phyloP scores from a whole-genome alignment of 2,113 vertebrate species.

The Naja naja region DNA sequence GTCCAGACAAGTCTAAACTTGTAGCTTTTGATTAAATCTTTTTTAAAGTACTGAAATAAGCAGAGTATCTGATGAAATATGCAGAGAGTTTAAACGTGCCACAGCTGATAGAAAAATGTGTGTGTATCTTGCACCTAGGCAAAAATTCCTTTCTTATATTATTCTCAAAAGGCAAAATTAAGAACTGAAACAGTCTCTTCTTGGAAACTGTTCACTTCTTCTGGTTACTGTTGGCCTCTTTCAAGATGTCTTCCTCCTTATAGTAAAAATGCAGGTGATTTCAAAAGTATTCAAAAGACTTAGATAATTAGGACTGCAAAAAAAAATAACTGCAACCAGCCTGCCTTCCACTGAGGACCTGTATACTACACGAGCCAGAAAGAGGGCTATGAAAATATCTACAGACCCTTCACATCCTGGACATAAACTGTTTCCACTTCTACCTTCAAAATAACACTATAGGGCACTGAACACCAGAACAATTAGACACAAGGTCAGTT shows the following conservation, averaged over 20 bases:
- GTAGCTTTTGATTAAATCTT: conserved; percentile 87
- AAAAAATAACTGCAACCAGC: not conserved
- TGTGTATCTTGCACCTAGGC: not conserved
- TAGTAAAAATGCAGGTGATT: not conserved
- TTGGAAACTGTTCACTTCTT: not conserved
- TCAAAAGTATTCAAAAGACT: not conserved
- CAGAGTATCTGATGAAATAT: conserved; percentile 86
- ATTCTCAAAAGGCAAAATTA: conserved; percentile 2
- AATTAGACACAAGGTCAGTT: not conserved
- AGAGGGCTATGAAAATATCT: not conserved
- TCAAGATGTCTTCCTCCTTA: not conserved
- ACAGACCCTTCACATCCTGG: not conserved
- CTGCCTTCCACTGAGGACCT: not conserved
- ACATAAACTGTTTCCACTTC: not conserved
- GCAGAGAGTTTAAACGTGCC: conserved; percentile 71
- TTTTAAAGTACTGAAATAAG: conserved; percentile 81
- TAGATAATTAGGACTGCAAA: not conserved
- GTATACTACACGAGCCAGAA: not conserved
- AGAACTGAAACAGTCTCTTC: not conserved
- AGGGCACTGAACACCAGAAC: no score
- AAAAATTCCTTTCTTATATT: conserved; percentile 19
- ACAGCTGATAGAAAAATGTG: conserved; percentile 63
- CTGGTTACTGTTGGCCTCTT: not conserved
- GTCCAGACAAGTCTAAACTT: conserved; percentile 75
- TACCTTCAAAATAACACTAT: not conserved